These are phyloP conservation scores for Rhopalosiphum maidis DNA, from an alignment of 1,140 invertebrate genomes.

Conservation along the genomic window DNA sequence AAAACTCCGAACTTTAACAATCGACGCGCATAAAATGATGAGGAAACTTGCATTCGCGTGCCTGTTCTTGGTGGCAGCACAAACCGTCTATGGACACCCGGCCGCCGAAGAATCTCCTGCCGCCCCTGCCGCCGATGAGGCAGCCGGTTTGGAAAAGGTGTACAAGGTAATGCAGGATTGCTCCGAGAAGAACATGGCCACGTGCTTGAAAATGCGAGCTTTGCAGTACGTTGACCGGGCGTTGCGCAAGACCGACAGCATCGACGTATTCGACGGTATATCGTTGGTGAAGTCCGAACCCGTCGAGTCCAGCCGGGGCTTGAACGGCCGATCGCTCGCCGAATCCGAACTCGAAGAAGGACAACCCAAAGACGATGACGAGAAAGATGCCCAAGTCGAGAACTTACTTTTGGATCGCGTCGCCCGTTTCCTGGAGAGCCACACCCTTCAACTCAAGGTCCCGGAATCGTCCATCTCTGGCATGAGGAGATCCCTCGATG, in stretches of 20 bases:
- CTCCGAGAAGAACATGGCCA: slow-evolving; percentile 71
- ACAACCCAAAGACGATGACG: slow-evolving; percentile 72
- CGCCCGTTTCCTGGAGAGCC: slow-evolving; percentile 75
- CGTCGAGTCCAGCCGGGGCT: slow-evolving; percentile 60
- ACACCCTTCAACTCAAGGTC: slow-evolving; percentile 72
- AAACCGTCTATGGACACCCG: slow-evolving; percentile 27
- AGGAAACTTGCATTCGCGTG: slow-evolving; percentile 9
- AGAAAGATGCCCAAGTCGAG: slow-evolving; percentile 78
- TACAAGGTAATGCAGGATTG: slow-evolving; percentile 73
- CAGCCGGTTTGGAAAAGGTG: slow-evolving; percentile 65
- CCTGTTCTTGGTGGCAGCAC: slow-evolving; percentile 21
- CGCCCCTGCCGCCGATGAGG: neutral
- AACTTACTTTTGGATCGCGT: slow-evolving; percentile 79
- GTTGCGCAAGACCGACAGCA: slow-evolving; percentile 66
- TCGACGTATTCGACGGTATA: slow-evolving; percentile 71
- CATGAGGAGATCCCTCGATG: slow-evolving; percentile 71
- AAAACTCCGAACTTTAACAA: neutral
- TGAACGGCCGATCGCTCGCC: slow-evolving; percentile 65
- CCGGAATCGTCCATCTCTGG: slow-evolving; percentile 70
- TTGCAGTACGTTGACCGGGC: slow-evolving; percentile 71
- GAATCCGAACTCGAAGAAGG: slow-evolving; percentile 65
- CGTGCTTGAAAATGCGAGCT: slow-evolving; percentile 75
- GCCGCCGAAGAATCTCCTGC: neutral
- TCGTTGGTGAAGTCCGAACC: slow-evolving; percentile 72
- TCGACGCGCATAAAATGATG: neutral